Conservation (phyloP, 2,888 invertebrate species). For the Erebia ligea region DNA sequence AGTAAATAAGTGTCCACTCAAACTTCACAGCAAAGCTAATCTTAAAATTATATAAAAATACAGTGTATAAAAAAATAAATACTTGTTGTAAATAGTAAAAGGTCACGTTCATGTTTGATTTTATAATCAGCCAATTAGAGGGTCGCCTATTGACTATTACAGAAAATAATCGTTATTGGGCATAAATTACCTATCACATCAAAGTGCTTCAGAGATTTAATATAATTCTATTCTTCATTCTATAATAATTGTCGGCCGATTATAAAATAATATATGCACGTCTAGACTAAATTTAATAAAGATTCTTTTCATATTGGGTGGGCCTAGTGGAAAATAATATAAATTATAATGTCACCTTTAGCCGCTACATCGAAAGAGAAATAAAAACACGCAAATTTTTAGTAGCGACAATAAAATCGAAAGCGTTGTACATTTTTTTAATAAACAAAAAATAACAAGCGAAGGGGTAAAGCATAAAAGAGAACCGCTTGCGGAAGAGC, state of each 20-base stretch:
- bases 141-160: not conserved
- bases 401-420: conserved; percentile 9
- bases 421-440: conserved; percentile 34
- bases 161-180: not conserved
- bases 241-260: not conserved
- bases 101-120: not conserved
- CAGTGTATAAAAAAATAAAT: conserved; percentile 38
- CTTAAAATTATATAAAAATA: conserved; percentile 38
- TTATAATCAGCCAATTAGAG: not conserved
- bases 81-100: conserved; percentile 29
- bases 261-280: conserved; percentile 5
- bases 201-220: too few species aligned
- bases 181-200: too few species aligned
- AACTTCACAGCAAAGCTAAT: conserved; percentile 29
- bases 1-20: conserved; percentile 31
- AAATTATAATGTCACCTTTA: not conserved
- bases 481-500: conserved; percentile 40
- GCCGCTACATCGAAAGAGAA: not conserved
- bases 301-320: conserved; percentile 40
- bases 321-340: conserved; percentile 29
- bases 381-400: not conserved
- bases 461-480: not conserved
- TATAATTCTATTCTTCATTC: too few species aligned
- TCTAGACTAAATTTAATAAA: conserved; percentile 24
- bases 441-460: conserved; percentile 32